Evolutionary conservation across 2,888 invertebrate species (phyloP).

Genomic region (Ypsolopha sequella): DNA sequence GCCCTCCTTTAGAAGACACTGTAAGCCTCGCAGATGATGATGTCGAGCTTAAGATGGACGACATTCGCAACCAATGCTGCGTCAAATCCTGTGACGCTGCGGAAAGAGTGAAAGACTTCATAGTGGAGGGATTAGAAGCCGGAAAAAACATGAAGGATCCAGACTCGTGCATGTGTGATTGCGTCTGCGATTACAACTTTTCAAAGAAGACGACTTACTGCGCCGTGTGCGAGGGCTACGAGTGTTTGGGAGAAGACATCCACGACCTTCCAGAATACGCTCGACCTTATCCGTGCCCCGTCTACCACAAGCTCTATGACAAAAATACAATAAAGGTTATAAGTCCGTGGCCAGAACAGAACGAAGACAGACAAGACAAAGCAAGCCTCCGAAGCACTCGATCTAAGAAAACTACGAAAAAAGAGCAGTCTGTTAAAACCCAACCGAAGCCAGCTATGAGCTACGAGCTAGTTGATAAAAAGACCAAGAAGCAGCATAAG

Average conservation of each 20-base stretch:
- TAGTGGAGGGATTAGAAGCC: conserved; percentile 29
- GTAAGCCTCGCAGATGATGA: conserved; percentile 53
- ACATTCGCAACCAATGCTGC: conserved; percentile 48
- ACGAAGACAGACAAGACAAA: conserved; percentile 16
- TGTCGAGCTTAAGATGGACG: conserved; percentile 34
- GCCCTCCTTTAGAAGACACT: conserved; percentile 14
- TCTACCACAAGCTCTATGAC: conserved; percentile 56
- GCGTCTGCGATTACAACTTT: conserved; percentile 49
- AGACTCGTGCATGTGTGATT: conserved; percentile 51
- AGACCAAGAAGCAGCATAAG: not conserved
- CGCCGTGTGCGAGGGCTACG: conserved; percentile 53
- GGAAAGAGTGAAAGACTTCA: conserved; percentile 48
- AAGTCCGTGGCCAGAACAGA: conserved; percentile 37
- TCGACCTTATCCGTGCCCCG: conserved; percentile 55
- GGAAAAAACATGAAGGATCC: conserved; percentile 20
- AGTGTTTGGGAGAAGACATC: conserved; percentile 50
- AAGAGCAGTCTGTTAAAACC: not conserved
- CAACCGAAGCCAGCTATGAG: too few species aligned
- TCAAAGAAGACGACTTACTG: conserved; percentile 53
- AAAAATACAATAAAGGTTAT: conserved; percentile 34
- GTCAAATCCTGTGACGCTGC: conserved; percentile 47
- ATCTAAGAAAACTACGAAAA: not conserved
- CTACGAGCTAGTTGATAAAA: too few species aligned
- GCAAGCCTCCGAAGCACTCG: conserved; percentile 13
- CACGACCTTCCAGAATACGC: conserved; percentile 35